phyloP scores from a whole-genome alignment of 2,888 invertebrate species.

The Pachliopta kotzebuea region DNA sequence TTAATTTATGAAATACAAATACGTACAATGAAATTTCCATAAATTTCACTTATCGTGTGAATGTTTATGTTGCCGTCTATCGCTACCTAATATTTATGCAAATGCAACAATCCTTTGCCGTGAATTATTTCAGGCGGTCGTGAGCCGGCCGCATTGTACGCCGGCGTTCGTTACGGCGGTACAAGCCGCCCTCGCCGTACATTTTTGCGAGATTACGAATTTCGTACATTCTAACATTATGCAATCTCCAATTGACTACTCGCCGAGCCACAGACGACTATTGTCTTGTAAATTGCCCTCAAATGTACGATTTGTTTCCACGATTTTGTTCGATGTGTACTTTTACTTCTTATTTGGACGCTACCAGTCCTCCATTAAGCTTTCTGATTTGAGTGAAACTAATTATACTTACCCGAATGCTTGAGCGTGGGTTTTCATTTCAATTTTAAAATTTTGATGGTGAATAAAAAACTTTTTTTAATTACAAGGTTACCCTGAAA shows the following conservation, averaged over 20 bases:
- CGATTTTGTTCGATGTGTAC: background rate
- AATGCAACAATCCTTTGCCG: constrained; percentile 65
- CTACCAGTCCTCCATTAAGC: background rate
- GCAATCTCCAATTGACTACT: constrained; percentile 33
- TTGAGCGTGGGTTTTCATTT: too few species aligned
- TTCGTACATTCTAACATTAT: constrained; percentile 40
- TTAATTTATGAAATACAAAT: constrained; percentile 52
- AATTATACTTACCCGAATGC: background rate
- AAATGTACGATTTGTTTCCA: constrained; percentile 34
- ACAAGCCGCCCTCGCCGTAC: constrained; percentile 52
- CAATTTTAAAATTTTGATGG: too few species aligned
- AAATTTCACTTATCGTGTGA: constrained; percentile 71
- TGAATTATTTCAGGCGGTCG: constrained; percentile 70
- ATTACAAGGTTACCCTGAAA: too few species aligned
- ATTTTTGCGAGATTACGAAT: constrained; percentile 58
- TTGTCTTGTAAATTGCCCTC: constrained; percentile 33
- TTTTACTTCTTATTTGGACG: background rate
- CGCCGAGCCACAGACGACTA: constrained; percentile 28
- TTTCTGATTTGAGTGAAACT: background rate
- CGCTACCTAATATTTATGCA: constrained; percentile 67
- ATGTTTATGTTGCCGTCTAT: constrained; percentile 66
- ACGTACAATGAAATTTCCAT: constrained; percentile 59
- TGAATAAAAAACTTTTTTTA: too few species aligned
- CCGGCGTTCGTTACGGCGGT: constrained; percentile 61
- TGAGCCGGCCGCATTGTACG: constrained; percentile 57